A percentile compares a stretch with the other conserved stretches of the same genome.
These are phyloP conservation scores for Alethe diademata DNA, from an alignment of 2,113 vertebrate species.

Conservation along the genomic window DNA sequence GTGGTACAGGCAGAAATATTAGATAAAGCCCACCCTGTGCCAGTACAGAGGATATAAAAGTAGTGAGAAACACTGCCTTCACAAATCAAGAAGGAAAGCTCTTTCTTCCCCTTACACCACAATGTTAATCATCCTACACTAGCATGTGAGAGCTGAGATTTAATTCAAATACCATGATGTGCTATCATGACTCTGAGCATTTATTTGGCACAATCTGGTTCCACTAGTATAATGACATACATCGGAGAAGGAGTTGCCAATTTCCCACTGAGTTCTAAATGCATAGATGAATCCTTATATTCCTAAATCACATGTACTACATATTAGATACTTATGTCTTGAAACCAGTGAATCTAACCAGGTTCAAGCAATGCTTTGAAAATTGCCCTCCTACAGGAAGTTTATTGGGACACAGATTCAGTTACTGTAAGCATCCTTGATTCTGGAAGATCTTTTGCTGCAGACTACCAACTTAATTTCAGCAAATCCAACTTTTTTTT, in stretches of 20 bases:
- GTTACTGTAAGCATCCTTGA: not conserved
- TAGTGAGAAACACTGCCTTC: not conserved
- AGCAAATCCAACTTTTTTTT: not conserved
- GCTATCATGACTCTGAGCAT: not conserved
- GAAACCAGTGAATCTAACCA: not conserved
- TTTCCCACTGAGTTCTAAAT: not conserved
- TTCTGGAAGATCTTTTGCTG: not conserved
- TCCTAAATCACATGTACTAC: not conserved
- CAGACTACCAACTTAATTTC: not conserved
- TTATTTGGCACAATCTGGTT: not conserved
- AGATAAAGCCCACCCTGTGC: not conserved
- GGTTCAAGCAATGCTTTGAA: not conserved
- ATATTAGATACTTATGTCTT: not conserved
- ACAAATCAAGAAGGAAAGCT: not conserved
- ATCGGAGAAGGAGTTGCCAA: not conserved
- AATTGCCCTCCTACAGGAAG: not conserved
- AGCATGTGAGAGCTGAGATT: not conserved
- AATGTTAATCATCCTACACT: not conserved
- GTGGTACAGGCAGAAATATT: not conserved
- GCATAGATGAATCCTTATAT: not conserved
- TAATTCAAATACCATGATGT: not conserved
- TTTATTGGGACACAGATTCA: not conserved
- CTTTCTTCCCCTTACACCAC: not conserved
- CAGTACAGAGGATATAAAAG: not conserved
- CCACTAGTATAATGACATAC: not conserved